Conservation (phyloP, 2,888 invertebrate species). For the Heteropelma amictum region DNA sequence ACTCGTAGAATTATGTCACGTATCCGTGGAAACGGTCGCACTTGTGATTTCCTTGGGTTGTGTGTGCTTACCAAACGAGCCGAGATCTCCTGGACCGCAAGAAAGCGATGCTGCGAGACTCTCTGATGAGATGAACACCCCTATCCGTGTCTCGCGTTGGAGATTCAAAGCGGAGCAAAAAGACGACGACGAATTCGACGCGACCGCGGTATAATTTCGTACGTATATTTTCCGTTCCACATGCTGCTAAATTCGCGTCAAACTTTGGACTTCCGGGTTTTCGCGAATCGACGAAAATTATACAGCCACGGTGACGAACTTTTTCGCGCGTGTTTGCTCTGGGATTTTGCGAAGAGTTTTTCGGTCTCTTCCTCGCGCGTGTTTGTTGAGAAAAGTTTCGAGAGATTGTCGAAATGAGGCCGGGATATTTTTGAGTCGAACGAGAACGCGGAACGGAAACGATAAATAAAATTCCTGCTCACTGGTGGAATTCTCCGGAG, state of each 20-base stretch:
- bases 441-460: too few species aligned
- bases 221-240: conserved; percentile 38
- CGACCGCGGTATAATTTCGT: conserved; percentile 40
- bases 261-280: conserved; percentile 52
- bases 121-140: conserved; percentile 16
- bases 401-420: too few species aligned
- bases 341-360: too few species aligned
- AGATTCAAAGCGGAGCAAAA: conserved; percentile 20
- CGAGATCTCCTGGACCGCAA: conserved; percentile 8
- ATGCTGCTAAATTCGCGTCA: conserved; percentile 47
- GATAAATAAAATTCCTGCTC: too few species aligned
- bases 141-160: conserved; percentile 28
- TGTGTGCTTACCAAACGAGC: conserved; percentile 5
- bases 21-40: conserved; percentile 60
- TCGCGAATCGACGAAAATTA: too few species aligned
- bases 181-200: conserved; percentile 21
- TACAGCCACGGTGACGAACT: too few species aligned
- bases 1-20: conserved; percentile 71
- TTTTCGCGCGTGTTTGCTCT: too few species aligned
- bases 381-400: too few species aligned
- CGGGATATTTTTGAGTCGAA: too few species aligned
- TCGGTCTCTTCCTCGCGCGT: too few species aligned
- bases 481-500: neutral
- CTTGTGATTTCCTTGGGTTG: conserved; percentile 37
- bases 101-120: conserved; percentile 6